phyloP scores from a whole-genome alignment of 2,113 vertebrate genomes.

The Xenopus laevis region DNA sequence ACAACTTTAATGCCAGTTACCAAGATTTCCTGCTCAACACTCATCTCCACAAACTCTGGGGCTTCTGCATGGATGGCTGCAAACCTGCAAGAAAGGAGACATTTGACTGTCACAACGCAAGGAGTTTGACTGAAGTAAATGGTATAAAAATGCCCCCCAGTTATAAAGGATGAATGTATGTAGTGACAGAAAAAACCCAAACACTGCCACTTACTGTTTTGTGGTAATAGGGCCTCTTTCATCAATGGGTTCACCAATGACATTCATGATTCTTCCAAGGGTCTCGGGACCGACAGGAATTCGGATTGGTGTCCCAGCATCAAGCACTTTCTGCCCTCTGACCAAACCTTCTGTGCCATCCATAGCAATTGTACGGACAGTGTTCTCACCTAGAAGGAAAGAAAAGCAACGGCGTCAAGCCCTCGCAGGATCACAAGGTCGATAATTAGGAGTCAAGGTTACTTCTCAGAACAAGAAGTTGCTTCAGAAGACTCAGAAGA shows the following conservation, averaged over 20 bases:
- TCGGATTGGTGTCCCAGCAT: conserved; percentile 90
- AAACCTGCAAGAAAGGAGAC: conserved; percentile 63
- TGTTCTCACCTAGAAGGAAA: conserved; percentile 80
- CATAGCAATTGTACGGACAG: conserved; percentile 96
- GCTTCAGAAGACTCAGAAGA: conserved; percentile 82
- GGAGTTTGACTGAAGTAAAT: too few species aligned
- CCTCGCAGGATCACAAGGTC: neutral
- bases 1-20: conserved; percentile 97
- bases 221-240: conserved; percentile 93
- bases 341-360: conserved; percentile 95
- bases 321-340: conserved; percentile 90
- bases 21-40: conserved; percentile 96
- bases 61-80: conserved; percentile 96
- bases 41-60: conserved; percentile 95
- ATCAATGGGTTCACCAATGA: conserved; percentile 95
- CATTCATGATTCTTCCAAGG: conserved; percentile 96
- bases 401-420: neutral
- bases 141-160: too few species aligned
- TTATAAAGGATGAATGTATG: too few species aligned
- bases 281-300: conserved; percentile 96
- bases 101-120: too few species aligned
- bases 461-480: conserved; percentile 65
- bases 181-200: too few species aligned
- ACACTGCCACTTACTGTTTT: conserved; percentile 70
- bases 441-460: neutral